phyloP scores from a whole-genome alignment of 2,888 invertebrate species.

The Anthophora plumipes region DNA sequence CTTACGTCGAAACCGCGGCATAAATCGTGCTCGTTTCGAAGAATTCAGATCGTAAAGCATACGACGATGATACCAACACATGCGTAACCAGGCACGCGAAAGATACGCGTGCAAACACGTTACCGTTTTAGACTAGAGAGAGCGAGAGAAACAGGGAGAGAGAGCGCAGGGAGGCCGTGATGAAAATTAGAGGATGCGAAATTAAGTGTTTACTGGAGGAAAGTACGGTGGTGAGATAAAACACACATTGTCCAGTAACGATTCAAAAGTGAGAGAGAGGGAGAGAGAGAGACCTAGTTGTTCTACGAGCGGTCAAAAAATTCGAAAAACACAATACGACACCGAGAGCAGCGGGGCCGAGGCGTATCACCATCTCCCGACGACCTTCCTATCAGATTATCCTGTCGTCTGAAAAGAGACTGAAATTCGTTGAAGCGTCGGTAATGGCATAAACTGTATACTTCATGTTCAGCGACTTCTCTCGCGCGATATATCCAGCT shows the following conservation, averaged over 20 bases:
- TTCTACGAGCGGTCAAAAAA: conserved; percentile 32
- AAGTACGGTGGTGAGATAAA: conserved; percentile 13
- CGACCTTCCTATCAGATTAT: conserved; percentile 59
- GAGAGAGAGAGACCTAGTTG: conserved; percentile 2
- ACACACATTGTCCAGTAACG: conserved; percentile 10
- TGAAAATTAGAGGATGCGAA: conserved; percentile 17
- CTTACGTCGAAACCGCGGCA: conserved; percentile 10
- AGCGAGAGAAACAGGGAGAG: too few species aligned
- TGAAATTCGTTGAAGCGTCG: conserved; percentile 77
- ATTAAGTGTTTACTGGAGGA: conserved; percentile 19
- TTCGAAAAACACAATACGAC: conserved; percentile 33
- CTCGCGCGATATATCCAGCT: conserved; percentile 77
- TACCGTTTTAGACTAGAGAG: not conserved
- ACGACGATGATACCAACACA: not conserved
- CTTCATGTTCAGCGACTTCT: conserved; percentile 73
- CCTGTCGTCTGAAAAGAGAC: conserved; percentile 65
- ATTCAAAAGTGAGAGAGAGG: conserved; percentile 15
- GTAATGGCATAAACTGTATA: conserved; percentile 77
- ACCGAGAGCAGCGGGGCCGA: not conserved
- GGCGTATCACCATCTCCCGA: conserved; percentile 24
- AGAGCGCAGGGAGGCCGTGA: not conserved
- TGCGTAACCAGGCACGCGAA: not conserved
- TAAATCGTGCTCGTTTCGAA: conserved; percentile 1
- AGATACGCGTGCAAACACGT: conserved; percentile 2
- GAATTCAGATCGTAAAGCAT: conserved; percentile 5